A percentile compares a stretch with the other conserved stretches of the same genome.
Conservation (phyloP, 2,888 invertebrate species). For the Clepsis dumicolana region DNA sequence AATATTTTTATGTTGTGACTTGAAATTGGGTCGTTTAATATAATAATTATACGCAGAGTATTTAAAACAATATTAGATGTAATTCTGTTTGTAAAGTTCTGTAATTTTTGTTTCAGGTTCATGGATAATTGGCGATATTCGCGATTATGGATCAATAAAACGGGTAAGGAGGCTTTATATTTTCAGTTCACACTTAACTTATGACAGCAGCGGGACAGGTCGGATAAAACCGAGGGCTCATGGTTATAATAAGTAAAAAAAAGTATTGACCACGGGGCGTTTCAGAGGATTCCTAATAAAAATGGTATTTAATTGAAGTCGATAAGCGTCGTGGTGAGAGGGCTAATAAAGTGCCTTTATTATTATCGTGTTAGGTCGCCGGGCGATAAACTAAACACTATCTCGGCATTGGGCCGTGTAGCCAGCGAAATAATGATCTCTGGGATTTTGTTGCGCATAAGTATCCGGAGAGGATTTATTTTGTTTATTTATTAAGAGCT, state of each 20-base stretch:
- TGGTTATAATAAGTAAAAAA: conserved; percentile 63
- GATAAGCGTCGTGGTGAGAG: conserved; percentile 79
- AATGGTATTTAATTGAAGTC: conserved; percentile 84
- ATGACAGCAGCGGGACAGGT: conserved; percentile 49
- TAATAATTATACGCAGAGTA: conserved; percentile 61
- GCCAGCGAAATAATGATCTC: conserved; percentile 52
- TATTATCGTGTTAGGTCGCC: conserved; percentile 78
- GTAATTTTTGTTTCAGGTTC: conserved; percentile 66
- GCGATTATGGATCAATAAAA: conserved; percentile 63
- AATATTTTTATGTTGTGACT: conserved; percentile 62
- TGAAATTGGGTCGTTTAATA: conserved; percentile 54
- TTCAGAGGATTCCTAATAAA: conserved; percentile 80
- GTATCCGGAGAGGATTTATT: conserved; percentile 27
- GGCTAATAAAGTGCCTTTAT: conserved; percentile 83
- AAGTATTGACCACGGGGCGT: conserved; percentile 72
- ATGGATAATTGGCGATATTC: conserved; percentile 59
- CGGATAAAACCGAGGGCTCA: conserved; percentile 59
- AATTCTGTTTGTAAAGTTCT: neutral
- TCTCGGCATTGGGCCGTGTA: conserved; percentile 39
- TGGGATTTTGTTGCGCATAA: conserved; percentile 53
- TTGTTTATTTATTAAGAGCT: conserved; percentile 35
- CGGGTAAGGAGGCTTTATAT: conserved; percentile 56
- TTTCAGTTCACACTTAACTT: conserved; percentile 19
- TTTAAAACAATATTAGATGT: neutral
- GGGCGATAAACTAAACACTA: conserved; percentile 65